Evolutionary conservation across 2,888 invertebrate species (phyloP).

Genomic region (Liodrosophila aerea): DNA sequence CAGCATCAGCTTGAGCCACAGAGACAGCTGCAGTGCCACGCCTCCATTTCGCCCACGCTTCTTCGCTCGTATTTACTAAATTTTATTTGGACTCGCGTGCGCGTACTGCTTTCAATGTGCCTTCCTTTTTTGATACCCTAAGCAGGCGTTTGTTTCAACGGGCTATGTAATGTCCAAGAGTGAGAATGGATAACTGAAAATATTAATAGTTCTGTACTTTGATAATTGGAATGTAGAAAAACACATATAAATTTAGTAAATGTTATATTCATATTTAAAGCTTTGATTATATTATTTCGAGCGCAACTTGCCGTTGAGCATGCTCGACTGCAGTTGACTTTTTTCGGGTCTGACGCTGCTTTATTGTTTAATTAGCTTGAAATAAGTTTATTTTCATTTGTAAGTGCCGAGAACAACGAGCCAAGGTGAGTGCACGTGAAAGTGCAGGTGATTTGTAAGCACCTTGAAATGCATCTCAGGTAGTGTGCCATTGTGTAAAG

Average conservation of each 20-base stretch:
- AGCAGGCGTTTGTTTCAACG: background rate
- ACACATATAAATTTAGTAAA: too few relatives aligned
- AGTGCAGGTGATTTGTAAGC: slow-evolving; percentile 63
- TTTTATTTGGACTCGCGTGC: slow-evolving; percentile 51
- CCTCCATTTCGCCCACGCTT: slow-evolving; percentile 15
- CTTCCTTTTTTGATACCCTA: slow-evolving; percentile 28
- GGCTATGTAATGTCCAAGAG: background rate
- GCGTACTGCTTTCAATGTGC: slow-evolving; percentile 46
- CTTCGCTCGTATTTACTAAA: slow-evolving; percentile 45
- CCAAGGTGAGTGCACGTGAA: slow-evolving; percentile 43
- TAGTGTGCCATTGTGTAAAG: slow-evolving; percentile 12
- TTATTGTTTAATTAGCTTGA: slow-evolving; percentile 76
- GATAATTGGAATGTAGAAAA: too few relatives aligned
- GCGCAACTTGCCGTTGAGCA: background rate
- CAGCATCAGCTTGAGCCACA: slow-evolving; percentile 38
- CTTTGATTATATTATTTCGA: slow-evolving; percentile 29
- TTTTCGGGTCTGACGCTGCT: slow-evolving; percentile 36
- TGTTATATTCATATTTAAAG: too few relatives aligned
- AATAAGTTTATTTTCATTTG: slow-evolving; percentile 77
- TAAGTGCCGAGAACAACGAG: slow-evolving; percentile 69
- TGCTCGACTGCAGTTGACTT: background rate
- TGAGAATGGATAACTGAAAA: too few relatives aligned
- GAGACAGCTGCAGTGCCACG: slow-evolving; percentile 27
- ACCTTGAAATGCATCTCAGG: slow-evolving; percentile 53
- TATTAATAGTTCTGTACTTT: too few relatives aligned